phyloP scores from a whole-genome alignment of 2,113 vertebrate genomes.

The Mellivora capensis region DNA sequence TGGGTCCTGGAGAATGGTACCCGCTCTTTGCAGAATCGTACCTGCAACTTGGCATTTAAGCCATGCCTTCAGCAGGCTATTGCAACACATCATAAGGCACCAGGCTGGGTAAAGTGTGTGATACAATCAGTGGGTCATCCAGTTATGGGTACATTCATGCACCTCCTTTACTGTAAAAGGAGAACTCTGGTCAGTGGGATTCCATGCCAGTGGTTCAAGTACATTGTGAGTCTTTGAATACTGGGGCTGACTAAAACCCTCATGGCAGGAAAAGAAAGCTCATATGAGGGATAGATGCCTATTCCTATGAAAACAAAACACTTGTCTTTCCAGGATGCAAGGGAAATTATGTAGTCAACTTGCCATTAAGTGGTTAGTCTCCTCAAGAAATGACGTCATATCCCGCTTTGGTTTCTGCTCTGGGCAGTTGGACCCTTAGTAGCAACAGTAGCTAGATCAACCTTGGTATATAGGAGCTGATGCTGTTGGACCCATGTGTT shows the following conservation, averaged over 20 bases:
- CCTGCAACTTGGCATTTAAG: background rate
- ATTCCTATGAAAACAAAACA: background rate
- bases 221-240: background rate
- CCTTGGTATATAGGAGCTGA: background rate
- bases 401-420: background rate
- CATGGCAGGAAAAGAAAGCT: background rate
- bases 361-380: background rate
- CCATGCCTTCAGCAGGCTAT: background rate
- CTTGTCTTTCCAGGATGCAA: background rate
- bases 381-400: background rate
- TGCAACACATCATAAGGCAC: background rate
- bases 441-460: background rate
- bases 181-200: background rate
- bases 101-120: background rate
- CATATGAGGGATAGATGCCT: background rate
- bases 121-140: background rate
- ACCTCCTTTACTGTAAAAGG: background rate
- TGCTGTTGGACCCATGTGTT: background rate
- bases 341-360: background rate
- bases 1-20: rapidly evolving
- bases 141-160: background rate
- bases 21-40: background rate
- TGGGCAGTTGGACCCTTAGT: background rate
- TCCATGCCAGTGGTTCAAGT: background rate
- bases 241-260: background rate